A percentile compares a stretch with the other conserved stretches of the same genome.
These are phyloP conservation scores for Leptinotarsa defecta DNA, from an alignment of 1,140 invertebrate genomes.

Conservation along the genomic window DNA sequence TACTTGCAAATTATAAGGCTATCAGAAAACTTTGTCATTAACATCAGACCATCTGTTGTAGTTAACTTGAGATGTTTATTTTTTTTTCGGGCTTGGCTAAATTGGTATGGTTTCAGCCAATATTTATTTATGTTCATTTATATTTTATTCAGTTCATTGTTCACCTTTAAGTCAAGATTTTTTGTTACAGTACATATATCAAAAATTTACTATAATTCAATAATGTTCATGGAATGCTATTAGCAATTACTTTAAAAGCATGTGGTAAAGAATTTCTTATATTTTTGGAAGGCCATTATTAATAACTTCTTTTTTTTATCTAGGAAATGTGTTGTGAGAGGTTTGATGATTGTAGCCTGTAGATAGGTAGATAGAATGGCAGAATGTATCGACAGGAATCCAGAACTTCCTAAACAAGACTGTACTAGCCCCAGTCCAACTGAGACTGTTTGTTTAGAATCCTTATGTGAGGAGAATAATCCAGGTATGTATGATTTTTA, in stretches of 20 bases:
- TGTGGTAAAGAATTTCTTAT: background rate
- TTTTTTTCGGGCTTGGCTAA: slow-evolving; percentile 33
- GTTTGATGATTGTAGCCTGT: slow-evolving; percentile 27
- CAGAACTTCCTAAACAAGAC: slow-evolving; percentile 52
- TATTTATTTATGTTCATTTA: slow-evolving; percentile 9
- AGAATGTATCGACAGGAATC: slow-evolving; percentile 50
- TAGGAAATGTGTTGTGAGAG: slow-evolving; percentile 29
- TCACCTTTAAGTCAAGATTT: background rate
- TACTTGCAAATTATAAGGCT: slow-evolving; percentile 1
- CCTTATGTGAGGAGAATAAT: slow-evolving; percentile 43
- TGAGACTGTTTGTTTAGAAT: slow-evolving; percentile 53
- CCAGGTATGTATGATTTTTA: slow-evolving; percentile 38
- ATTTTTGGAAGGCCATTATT: background rate
- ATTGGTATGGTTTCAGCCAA: background rate
- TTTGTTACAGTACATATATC: background rate
- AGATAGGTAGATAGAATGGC: slow-evolving; percentile 52
- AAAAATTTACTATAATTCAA: background rate
- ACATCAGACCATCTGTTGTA: background rate
- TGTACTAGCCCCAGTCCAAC: slow-evolving; percentile 56
- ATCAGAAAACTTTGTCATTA: background rate
- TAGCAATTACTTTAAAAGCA: too few relatives aligned
- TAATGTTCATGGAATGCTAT: too few relatives aligned
- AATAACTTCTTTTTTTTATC: background rate
- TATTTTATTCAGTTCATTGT: background rate
- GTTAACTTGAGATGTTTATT: background rate